Base-by-base conservation (phyloP, 2,113 vertebrate genomes). In the Myotis lucifugus region DNA sequence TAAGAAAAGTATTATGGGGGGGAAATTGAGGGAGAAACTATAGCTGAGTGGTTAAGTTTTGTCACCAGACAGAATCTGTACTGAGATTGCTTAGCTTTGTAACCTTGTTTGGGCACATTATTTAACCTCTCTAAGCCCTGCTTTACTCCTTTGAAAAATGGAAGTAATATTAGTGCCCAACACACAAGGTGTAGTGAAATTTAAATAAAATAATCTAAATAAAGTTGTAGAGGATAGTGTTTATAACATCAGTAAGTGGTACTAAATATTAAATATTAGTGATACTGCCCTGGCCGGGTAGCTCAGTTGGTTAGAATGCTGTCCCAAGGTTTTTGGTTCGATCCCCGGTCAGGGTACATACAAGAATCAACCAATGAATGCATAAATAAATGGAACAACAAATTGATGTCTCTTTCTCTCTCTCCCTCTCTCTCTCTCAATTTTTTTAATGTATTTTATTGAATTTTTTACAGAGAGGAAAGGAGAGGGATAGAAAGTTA, bases 71-170 rank as follows among this genome's bases (percentile, higher is more conserved):
- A 52, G n/a, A 84, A 79, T 17, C 56, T 95, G 17, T 81, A 84
- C 46, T 95, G 84, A 93, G 85, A 91, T 13, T 91, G 37, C 42
- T 96, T 95, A 91, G 85, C 21, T 90, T 92, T 92, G n/a, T 87
- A n/a, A 87, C 37, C 42, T 84, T 73, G 15, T 91, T 82, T 84
- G 82, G 42, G 3, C 70, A 90, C n/a, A 93, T 94, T 79, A 37
- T 18, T 86, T 88, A 85, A 94, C 23, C 11, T 88, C 61, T 89
- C 48, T 81, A 91, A 94, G 25, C 5, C 21, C 92, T 85, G 61
- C 18, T 88, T 82, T 93, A 79, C 73, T 93, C 15, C 91, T 83
- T 15, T 85, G 54, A 95, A 94, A 96, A 88, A 77, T 50, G 18
- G 25, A 84, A 50, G 18, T 87, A 81, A 82, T 79, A 70, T 42